Conservation (phyloP, 2,888 invertebrate species). For the Meteorus cinctellus region DNA sequence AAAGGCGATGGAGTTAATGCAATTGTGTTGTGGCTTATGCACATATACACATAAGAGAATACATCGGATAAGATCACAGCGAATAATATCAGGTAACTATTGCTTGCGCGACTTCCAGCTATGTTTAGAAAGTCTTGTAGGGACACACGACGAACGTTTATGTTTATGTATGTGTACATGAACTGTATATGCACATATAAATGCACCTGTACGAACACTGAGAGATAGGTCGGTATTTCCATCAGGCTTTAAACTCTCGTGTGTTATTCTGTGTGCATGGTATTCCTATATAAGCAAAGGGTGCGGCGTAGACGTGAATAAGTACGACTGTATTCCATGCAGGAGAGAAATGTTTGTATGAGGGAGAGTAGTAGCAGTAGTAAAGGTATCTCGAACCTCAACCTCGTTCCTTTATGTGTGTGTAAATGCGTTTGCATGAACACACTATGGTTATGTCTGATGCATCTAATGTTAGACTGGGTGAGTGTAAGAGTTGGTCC, state of each 20-base stretch:
- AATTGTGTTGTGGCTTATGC: background rate
- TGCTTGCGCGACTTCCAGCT: background rate
- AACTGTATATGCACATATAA: background rate
- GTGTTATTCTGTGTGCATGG: constrained; percentile 11
- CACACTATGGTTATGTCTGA: background rate
- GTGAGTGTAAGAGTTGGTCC: background rate
- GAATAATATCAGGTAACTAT: constrained; percentile 19
- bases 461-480: background rate
- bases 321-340: constrained; percentile 28
- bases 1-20: constrained; percentile 15
- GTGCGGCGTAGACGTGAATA: constrained; percentile 44
- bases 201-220: constrained; percentile 21
- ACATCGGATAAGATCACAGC: constrained; percentile 23
- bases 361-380: constrained; percentile 10
- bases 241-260: constrained; percentile 7
- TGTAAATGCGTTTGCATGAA: background rate
- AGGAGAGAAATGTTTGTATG: constrained; percentile 27
- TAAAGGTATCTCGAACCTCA: constrained; percentile 9
- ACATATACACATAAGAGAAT: background rate
- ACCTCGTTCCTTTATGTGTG: background rate
- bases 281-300: constrained; percentile 36
- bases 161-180: background rate
- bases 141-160: constrained; percentile 20
- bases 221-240: constrained; percentile 33
- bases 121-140: constrained; percentile 50